These are phyloP conservation scores for Abramis brama DNA, from an alignment of 2,113 vertebrate genomes.

Conservation along the genomic window DNA sequence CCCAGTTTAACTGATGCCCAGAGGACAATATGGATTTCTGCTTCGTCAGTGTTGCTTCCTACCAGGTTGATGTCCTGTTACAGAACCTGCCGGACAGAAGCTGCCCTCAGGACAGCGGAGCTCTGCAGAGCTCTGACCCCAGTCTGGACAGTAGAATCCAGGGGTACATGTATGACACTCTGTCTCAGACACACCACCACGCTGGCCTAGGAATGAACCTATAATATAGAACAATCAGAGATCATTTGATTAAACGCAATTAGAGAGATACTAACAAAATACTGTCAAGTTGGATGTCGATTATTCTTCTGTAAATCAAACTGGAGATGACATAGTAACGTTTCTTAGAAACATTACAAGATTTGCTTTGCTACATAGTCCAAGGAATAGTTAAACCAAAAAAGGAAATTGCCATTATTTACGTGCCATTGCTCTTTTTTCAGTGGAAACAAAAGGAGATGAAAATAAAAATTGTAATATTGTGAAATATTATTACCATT, in stretches of 20 bases:
- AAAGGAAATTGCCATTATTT: too few species aligned
- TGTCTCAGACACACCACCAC: slow-evolving; percentile 69
- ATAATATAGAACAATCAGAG: slow-evolving; percentile 41
- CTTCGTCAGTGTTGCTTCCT: background rate
- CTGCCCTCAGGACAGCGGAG: slow-evolving; percentile 81
- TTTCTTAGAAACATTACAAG: background rate
- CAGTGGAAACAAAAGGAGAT: too few species aligned
- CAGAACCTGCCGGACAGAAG: slow-evolving; percentile 84
- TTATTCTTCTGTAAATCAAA: too few species aligned
- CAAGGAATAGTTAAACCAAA: too few species aligned
- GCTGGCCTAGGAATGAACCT: slow-evolving; percentile 80
- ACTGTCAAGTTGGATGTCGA: background rate
- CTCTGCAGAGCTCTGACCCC: slow-evolving; percentile 76
- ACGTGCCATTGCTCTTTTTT: too few species aligned
- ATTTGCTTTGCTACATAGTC: background rate
- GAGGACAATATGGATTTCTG: slow-evolving; percentile 14
- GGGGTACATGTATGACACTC: slow-evolving; percentile 82
- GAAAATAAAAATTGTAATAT: too few species aligned
- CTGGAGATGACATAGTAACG: too few species aligned
- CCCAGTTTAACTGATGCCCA: slow-evolving; percentile 22
- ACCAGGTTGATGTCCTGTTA: slow-evolving; percentile 80
- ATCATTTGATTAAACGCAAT: background rate
- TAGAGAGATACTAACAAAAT: background rate
- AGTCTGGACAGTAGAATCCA: slow-evolving; percentile 83
- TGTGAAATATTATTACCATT: too few species aligned